Evolutionary conservation across 2,888 invertebrate genomes (phyloP).

Genomic region (Selenia dentaria): DNA sequence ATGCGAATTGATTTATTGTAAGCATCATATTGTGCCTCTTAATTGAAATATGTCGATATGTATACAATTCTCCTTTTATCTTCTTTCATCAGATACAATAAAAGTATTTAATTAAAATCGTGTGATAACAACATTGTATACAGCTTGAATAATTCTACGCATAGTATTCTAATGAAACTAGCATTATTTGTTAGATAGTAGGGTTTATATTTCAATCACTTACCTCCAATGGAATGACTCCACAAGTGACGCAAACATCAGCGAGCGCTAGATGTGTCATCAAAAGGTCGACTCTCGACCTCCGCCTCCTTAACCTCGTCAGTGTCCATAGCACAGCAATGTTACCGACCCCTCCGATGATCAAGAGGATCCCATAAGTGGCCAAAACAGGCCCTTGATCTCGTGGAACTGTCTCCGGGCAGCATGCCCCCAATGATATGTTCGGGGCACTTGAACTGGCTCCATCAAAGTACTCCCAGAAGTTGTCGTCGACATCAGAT

Average conservation of each 20-base stretch:
- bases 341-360: conserved; percentile 88
- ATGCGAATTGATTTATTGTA: no score
- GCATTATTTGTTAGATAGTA: no score
- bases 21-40: no score
- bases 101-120: no score
- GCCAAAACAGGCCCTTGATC: conserved; percentile 77
- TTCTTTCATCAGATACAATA: no score
- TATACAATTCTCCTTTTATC: no score
- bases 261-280: conserved; percentile 92
- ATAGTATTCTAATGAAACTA: no score
- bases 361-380: conserved; percentile 79
- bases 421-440: conserved; percentile 25
- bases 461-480: conserved; percentile 70
- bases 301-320: conserved; percentile 85
- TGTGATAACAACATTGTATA: no score
- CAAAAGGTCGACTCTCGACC: conserved; percentile 90
- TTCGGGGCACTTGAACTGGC: conserved; percentile 33
- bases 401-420: conserved; percentile 39
- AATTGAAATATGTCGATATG: no score
- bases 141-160: no score
- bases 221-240: conserved; percentile 91
- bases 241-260: conserved; percentile 92
- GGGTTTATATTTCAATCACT: no score
- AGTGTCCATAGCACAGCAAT: conserved; percentile 88
- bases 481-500: conserved; percentile 50